Percentiles rank a stretch among this genome's conserved stretches.
phyloP scores from a whole-genome alignment of 2,888 invertebrate species.

The Idaea straminata region DNA sequence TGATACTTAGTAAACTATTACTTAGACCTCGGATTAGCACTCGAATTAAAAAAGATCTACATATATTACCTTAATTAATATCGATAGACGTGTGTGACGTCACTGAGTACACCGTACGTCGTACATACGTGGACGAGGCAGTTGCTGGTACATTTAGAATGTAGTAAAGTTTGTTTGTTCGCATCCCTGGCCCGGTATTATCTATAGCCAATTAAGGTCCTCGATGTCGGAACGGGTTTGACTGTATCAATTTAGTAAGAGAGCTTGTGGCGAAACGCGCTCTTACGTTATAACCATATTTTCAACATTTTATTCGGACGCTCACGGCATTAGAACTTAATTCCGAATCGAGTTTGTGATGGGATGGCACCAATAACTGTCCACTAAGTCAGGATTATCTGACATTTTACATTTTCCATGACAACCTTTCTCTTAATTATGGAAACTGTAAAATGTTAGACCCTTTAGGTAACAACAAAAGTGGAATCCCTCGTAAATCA shows the following conservation, averaged over 20 bases:
- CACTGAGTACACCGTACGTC: background rate
- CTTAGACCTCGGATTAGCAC: background rate
- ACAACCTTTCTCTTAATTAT: conserved; percentile 37
- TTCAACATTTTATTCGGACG: conserved; percentile 46
- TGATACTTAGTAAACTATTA: background rate
- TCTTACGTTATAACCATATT: conserved; percentile 43
- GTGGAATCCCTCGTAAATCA: conserved; percentile 28
- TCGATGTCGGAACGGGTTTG: conserved; percentile 39
- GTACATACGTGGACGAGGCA: background rate
- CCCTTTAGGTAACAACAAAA: background rate
- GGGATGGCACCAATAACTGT: conserved; percentile 47
- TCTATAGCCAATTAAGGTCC: conserved; percentile 51
- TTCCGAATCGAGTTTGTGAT: conserved; percentile 44
- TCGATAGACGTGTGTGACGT: background rate
- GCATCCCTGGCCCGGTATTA: conserved; percentile 27
- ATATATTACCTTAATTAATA: background rate
- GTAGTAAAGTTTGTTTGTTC: conserved; percentile 34
- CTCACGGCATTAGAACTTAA: conserved; percentile 50
- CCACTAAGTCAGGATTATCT: conserved; percentile 52
- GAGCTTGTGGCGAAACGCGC: conserved; percentile 33
- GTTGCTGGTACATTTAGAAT: background rate
- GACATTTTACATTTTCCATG: conserved; percentile 40
- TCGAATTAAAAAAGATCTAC: background rate
- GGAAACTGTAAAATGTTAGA: background rate
- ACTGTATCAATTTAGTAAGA: conserved; percentile 40